phyloP scores from a whole-genome alignment of 1,140 invertebrate genomes.

The Neoseiulus cucumeris region DNA sequence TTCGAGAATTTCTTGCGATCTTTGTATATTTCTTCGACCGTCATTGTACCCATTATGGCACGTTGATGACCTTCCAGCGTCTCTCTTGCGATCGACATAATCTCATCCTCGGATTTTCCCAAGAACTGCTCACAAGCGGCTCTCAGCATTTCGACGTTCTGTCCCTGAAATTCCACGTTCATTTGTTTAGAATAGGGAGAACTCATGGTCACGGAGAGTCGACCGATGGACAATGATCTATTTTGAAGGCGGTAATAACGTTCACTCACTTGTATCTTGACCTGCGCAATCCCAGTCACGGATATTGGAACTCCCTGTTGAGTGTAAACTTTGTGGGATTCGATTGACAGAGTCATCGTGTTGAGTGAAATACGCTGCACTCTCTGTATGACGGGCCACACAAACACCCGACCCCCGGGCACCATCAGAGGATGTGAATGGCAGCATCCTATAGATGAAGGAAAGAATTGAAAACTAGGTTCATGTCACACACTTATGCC shows the following conservation, averaged over 20 bases:
- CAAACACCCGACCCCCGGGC: conserved; percentile 84
- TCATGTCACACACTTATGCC: conserved; percentile 11
- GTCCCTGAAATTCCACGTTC: conserved; percentile 88
- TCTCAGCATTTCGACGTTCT: conserved; percentile 87
- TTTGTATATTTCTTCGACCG: conserved; percentile 97
- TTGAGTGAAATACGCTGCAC: conserved; percentile 89
- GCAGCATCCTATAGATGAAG: conserved; percentile 49
- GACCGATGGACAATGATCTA: background rate
- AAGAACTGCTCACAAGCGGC: conserved; percentile 92
- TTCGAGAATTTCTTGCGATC: conserved; percentile 97
- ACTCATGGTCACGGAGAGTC: background rate
- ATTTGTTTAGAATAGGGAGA: background rate
- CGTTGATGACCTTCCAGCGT: conserved; percentile 92
- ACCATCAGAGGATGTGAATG: conserved; percentile 72
- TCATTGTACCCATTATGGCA: conserved; percentile 97
- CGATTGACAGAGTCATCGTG: conserved; percentile 62
- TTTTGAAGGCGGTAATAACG: conserved; percentile 36
- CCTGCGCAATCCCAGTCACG: conserved; percentile 88
- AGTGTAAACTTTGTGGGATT: conserved; percentile 57
- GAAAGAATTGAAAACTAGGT: too few relatives aligned
- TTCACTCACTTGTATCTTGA: conserved; percentile 26
- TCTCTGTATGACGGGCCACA: conserved; percentile 82
- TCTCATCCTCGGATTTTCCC: conserved; percentile 69
- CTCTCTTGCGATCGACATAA: conserved; percentile 77
- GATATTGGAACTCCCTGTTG: conserved; percentile 90